A percentile compares a stretch with the other conserved stretches of the same genome.
phyloP scores from a whole-genome alignment of 2,113 vertebrate genomes.

The Perca schrenkii region DNA sequence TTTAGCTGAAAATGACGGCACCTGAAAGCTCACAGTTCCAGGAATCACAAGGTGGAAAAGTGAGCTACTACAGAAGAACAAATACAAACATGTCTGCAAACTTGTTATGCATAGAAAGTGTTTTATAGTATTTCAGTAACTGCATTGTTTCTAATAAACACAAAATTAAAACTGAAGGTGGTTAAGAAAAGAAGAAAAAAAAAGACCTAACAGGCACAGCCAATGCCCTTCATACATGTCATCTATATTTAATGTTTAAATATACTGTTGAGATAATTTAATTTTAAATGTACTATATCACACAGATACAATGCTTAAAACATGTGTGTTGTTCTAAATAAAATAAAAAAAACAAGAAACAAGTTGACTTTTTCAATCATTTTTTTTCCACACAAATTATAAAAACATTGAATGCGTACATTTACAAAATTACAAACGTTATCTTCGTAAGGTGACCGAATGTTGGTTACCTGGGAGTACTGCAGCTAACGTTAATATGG shows the following conservation, averaged over 20 bases:
- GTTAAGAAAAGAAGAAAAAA: conserved; percentile 24
- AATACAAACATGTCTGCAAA: conserved; percentile 53
- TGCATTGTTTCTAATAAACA: conserved; percentile 73
- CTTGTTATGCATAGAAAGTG: conserved; percentile 73
- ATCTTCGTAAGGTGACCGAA: background rate
- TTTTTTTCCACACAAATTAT: conserved; percentile 17
- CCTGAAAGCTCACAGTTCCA: conserved; percentile 20
- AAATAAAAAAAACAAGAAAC: conserved; percentile 62
- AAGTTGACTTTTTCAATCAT: conserved; percentile 41
- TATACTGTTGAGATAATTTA: conserved; percentile 84
- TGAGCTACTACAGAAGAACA: conserved; percentile 34
- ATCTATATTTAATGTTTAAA: conserved; percentile 83
- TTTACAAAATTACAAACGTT: background rate
- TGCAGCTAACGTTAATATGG: background rate
- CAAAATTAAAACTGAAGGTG: conserved; percentile 59
- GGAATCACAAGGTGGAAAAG: conserved; percentile 14
- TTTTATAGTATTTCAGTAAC: conserved; percentile 72
- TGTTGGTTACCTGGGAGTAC: background rate
- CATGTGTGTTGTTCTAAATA: conserved; percentile 84
- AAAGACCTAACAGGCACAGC: conserved; percentile 57
- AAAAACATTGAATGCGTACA: background rate
- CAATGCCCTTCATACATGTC: conserved; percentile 70
- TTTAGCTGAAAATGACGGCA: conserved; percentile 23
- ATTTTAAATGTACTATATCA: conserved; percentile 86
- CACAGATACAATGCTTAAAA: conserved; percentile 81